Base-by-base conservation (phyloP, 1,140 invertebrate species). In the Drosophila bifasciata region DNA sequence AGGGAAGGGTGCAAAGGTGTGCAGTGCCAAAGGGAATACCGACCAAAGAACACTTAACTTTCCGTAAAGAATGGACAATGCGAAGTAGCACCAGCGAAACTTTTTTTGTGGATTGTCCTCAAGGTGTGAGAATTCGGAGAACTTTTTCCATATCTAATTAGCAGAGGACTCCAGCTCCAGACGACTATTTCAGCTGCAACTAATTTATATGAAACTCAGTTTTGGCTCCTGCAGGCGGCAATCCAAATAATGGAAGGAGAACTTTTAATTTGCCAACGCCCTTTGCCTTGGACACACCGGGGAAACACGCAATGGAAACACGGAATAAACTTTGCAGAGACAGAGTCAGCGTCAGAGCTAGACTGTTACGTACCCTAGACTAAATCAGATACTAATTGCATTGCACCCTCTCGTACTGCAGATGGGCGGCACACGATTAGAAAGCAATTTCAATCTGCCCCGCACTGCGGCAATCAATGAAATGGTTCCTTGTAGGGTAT, bases 81-180 rank as follows among this genome's bases (percentile, higher is more conserved):
- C 32, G 32, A 11, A 36, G 11, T 36, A 1, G 32, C 11, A 36
- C 0, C 11, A 36, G 32, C 11, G 32, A 3, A 36, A 36, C 32
- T 36, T 36, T 36, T 36, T 36, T 68, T 73, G 50, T 50, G 61
- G 46, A 43, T 66, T 40, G 28, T 48, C 17, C 1, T 5, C 11
- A 2, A 52, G 32, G 32, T 36, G 32, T 36, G 32, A 36, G 32
- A 36, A 36, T 36, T 36, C 32, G 32, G 32, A 36, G 32, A 84
- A 85, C 73, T 86, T 86, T 86, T 81, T 66, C 46, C 49, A 57
- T 86, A 73, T 74, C 83, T 85, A 85, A 85, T 86, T 86, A 85
- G 77, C 60, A 81, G 46, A 68, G 76, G 68, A 62, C 46, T 59
- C 44, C 19, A 48, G 19, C 19, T 19, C 1, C 45, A 67, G 43